Evolutionary conservation across 2,797 vertebrate species (phyloP), one percentile per base, ranked within the genome.

Genomic region (Apogon hyalosoma): DNA sequence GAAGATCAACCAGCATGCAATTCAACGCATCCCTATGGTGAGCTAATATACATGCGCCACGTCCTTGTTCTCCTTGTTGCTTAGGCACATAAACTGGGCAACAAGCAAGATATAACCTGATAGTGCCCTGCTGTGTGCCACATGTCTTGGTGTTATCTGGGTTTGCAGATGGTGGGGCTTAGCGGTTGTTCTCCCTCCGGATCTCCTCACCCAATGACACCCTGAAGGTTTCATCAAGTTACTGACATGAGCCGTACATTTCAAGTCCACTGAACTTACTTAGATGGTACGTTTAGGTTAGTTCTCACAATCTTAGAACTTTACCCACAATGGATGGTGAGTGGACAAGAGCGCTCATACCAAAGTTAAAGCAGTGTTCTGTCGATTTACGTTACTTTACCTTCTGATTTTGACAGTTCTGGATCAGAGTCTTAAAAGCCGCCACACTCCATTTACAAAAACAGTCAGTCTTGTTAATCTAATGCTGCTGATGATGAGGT

Each of bases 121-220:
- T 84, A 84, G 81, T 80, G 69, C 62, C 84, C 86, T 24, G 78
- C 84, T 84, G 84, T n/a, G 77, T 86, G 84, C 88, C 88, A 86
- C 87, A 85, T 87, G 89, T 80, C 83, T 78, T 14, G 39, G 73
- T 75, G 79, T 90, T 91, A 92, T 92, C 90, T 75, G 69, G 74
- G 69, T 83, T 62, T 86, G 85, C 90, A 93, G 87, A 90, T 86
- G 84, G 89, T 61, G 67, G 56, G 56, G 75, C 59, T 83, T 85
- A 70, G 63, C 61, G 64, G 60, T 59, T 24, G 80, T 83, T 79
- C 53, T 82, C 78, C 80, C 75, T 59, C 21, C n/a, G 24, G 79
- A 79, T 72, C 41, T 47, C 45, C 66, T 80, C 74, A 84, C 79
- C 83, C 83, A 67, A 79, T 45, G 54, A 41, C 66, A 75, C 74